These are phyloP conservation scores for Silurus asotus DNA, from an alignment of 2,113 vertebrate genomes.

Conservation along the genomic window DNA sequence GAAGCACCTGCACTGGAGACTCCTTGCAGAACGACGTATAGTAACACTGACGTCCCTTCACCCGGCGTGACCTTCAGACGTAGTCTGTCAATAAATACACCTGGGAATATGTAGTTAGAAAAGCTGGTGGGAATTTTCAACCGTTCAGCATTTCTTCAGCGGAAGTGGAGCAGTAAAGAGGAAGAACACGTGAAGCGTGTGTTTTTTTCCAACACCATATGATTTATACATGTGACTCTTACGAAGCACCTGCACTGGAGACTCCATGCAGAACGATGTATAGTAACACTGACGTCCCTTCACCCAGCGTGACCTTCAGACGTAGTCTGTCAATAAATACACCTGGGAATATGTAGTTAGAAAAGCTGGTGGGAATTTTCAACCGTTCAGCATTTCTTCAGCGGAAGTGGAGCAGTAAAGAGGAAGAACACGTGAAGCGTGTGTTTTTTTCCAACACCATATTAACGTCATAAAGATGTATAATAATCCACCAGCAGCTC, in stretches of 20 bases:
- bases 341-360: no score
- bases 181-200: not conserved
- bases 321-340: no score
- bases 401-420: not conserved
- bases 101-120: no score
- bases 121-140: not conserved
- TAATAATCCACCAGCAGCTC: not conserved
- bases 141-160: not conserved
- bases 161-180: not conserved
- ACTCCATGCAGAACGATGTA: not conserved
- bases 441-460: not conserved
- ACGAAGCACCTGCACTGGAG: not conserved
- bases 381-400: not conserved
- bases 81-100: no score
- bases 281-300: not conserved
- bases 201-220: not conserved
- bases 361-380: not conserved
- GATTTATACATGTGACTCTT: not conserved
- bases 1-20: not conserved
- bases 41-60: not conserved
- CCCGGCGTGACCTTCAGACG: no score
- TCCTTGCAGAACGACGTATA: not conserved
- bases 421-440: not conserved
- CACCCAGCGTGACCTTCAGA: no score
- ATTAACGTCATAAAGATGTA: not conserved